A percentile compares a stretch with the other conserved stretches of the same genome.
These are phyloP conservation scores for Aphodius granarius DNA, from an alignment of 2,888 invertebrate species.

Conservation along the genomic window DNA sequence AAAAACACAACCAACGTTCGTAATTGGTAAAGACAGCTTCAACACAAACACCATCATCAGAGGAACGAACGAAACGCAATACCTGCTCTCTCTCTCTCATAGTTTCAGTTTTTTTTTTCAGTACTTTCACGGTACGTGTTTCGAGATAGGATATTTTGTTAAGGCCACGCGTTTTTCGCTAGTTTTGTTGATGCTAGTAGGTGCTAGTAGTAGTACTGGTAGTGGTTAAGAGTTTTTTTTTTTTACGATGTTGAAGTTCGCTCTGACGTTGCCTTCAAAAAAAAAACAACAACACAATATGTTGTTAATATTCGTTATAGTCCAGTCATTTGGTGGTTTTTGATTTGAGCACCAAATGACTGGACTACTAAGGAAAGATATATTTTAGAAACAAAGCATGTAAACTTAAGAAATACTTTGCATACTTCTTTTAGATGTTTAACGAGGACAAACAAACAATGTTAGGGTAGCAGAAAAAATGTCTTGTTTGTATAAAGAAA, in stretches of 20 bases:
- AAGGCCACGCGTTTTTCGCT: background rate
- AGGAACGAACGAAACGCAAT: background rate
- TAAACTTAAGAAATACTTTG: too few relatives aligned
- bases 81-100: background rate
- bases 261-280: slow-evolving; percentile 24
- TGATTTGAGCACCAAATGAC: too few relatives aligned
- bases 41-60: background rate
- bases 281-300: slow-evolving; percentile 15
- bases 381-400: too few relatives aligned
- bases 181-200: slow-evolving; percentile 11
- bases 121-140: background rate
- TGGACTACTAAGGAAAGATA: too few relatives aligned
- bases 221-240: background rate
- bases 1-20: background rate
- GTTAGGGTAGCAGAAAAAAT: too few relatives aligned
- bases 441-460: too few relatives aligned
- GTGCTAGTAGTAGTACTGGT: too few relatives aligned
- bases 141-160: background rate
- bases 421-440: too few relatives aligned
- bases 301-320: too few relatives aligned
- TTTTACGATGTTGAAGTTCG: slow-evolving; percentile 7
- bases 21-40: background rate
- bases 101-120: background rate
- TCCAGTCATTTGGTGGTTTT: too few relatives aligned
- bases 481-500: too few relatives aligned